phyloP scores from a whole-genome alignment of 1,140 invertebrate species.

The Cyclargus thomasi region DNA sequence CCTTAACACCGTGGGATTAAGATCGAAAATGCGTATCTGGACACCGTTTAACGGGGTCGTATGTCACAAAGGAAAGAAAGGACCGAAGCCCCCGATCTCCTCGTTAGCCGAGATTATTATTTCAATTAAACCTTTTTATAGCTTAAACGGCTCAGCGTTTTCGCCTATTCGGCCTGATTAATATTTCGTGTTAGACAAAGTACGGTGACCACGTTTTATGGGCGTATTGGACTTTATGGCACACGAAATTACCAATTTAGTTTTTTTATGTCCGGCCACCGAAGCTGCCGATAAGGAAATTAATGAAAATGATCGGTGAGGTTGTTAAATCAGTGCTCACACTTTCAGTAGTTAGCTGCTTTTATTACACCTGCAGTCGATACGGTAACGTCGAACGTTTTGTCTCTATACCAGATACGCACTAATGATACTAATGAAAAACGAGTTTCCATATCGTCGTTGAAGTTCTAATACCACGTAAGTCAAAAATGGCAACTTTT shows the following conservation, averaged over 20 bases:
- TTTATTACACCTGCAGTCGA: not conserved
- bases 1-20: not conserved
- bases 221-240: not conserved
- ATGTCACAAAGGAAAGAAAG: conserved; percentile 5
- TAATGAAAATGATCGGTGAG: not conserved
- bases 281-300: not conserved
- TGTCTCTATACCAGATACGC: no score
- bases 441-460: no score
- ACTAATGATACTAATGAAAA: no score
- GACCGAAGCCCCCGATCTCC: not conserved
- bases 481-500: no score
- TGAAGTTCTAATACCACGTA: no score
- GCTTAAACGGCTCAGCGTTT: conserved; percentile 9
- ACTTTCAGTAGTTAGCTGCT: no score
- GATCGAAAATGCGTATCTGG: not conserved
- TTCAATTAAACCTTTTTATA: conserved; percentile 9
- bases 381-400: no score
- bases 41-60: not conserved
- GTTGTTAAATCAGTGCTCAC: not conserved
- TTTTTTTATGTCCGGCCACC: no score
- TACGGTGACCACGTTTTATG: not conserved
- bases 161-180: not conserved
- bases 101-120: conserved; percentile 7
- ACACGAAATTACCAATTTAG: no score
- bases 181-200: not conserved